Conservation (phyloP, 2,113 vertebrate genomes). For the Oplegnathus fasciatus region DNA sequence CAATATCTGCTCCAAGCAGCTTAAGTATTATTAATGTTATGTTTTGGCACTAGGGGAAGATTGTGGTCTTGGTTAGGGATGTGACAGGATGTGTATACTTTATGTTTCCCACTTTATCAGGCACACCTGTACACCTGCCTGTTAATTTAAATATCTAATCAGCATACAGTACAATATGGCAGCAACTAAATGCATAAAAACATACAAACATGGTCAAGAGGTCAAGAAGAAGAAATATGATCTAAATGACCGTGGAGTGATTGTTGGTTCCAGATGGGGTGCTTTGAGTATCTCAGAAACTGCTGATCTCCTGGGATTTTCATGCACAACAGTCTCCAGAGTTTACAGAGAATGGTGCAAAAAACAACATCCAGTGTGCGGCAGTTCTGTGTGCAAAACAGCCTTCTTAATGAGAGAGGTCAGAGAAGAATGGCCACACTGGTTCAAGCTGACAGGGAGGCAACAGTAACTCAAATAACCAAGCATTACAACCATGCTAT, state of each 20-base stretch:
- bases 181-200: neutral
- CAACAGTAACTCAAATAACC: neutral
- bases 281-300: neutral
- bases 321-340: neutral
- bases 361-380: slow-evolving; percentile 1
- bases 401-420: slow-evolving; percentile 17
- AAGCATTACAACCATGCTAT: neutral
- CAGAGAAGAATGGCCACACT: slow-evolving; percentile 7
- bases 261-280: neutral
- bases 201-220: neutral
- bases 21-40: neutral
- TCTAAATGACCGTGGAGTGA: neutral
- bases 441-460: slow-evolving; percentile 3
- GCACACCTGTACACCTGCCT: neutral
- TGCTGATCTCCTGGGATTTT: neutral
- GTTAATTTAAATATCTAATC: neutral
- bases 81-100: neutral
- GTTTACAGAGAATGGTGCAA: slow-evolving; percentile 10
- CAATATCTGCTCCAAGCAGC: neutral
- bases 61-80: neutral
- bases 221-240: neutral
- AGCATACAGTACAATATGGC: neutral
- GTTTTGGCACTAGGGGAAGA: neutral
- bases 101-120: neutral
- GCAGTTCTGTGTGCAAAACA: neutral